Evolutionary conservation across 2,797 vertebrate genomes (phyloP).

Genomic region (Sebastes itinus): DNA sequence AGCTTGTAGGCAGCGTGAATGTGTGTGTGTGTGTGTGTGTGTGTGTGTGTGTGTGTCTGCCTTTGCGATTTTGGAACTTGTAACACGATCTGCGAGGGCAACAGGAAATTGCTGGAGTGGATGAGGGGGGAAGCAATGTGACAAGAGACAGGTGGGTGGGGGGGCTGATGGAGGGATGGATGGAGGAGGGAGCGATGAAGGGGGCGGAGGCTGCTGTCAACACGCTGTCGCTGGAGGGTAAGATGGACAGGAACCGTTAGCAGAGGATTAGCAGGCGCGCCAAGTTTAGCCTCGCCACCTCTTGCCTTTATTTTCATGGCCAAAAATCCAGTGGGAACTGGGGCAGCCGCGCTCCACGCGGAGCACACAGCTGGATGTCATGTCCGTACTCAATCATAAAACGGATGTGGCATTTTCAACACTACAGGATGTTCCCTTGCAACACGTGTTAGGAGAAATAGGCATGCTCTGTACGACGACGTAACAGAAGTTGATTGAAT

Average conservation of each 20-base stretch:
- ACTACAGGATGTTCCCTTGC: neutral
- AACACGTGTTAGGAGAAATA: neutral
- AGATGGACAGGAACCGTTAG: constrained; percentile 88
- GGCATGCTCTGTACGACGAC: neutral
- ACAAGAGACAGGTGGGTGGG: constrained; percentile 69
- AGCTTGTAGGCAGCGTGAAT: neutral
- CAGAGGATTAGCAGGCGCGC: constrained; percentile 85
- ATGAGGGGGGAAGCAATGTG: constrained; percentile 62
- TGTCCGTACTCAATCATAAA: constrained; percentile 6
- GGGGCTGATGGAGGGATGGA: constrained; percentile 6
- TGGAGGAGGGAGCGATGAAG: constrained; percentile 34
- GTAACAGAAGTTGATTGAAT: neutral
- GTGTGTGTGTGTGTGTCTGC: constrained; percentile 17
- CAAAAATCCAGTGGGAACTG: constrained; percentile 43
- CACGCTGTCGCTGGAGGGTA: constrained; percentile 80
- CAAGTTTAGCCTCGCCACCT: constrained; percentile 84
- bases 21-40: constrained; percentile 12
- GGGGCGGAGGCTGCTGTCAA: constrained; percentile 83
- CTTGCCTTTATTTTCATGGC: constrained; percentile 52
- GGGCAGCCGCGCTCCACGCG: constrained; percentile 8
- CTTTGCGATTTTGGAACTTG: constrained; percentile 77
- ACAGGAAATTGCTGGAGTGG: constrained; percentile 91
- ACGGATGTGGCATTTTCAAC: constrained; percentile 13
- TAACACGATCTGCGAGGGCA: constrained; percentile 88
- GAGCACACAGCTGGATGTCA: constrained; percentile 12